A percentile compares a stretch with the other conserved stretches of the same genome.
phyloP scores from a whole-genome alignment of 2,797 vertebrate species.

The Apodemus agrarius region DNA sequence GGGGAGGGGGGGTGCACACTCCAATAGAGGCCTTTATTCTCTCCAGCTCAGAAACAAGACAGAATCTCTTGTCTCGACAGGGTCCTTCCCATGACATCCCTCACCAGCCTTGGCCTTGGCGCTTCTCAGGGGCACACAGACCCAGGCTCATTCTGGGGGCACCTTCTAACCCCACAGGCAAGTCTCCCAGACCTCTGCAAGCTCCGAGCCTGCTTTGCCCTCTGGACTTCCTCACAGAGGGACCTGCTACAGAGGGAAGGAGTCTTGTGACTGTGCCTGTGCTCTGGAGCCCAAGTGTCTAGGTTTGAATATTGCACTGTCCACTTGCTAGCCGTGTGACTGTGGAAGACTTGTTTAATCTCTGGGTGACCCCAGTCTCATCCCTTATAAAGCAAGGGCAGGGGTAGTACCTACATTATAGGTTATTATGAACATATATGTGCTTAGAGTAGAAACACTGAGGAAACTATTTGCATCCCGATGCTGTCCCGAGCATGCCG shows the following conservation, averaged over 20 bases:
- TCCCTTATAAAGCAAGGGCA: not conserved
- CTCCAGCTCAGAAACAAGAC: slow-evolving; percentile 57
- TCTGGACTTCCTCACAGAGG: not conserved
- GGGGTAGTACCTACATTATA: not conserved
- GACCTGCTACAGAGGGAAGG: not conserved
- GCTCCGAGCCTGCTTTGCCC: not conserved
- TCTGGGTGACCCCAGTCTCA: not conserved
- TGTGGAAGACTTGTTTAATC: not conserved
- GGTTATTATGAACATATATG: not conserved
- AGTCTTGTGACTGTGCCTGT: fast-evolving
- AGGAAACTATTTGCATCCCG: not conserved
- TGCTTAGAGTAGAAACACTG: not conserved
- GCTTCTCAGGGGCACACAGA: slow-evolving; percentile 15
- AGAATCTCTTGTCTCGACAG: slow-evolving; percentile 67
- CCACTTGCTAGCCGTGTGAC: not conserved
- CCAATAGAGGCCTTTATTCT: slow-evolving; percentile 70
- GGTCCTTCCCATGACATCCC: slow-evolving; percentile 49
- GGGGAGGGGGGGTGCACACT: not conserved
- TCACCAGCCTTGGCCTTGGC: slow-evolving; percentile 47
- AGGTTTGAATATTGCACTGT: not conserved
- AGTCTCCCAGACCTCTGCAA: not conserved
- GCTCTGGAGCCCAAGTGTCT: not conserved
- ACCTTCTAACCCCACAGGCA: not conserved
- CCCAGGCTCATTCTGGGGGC: not conserved
- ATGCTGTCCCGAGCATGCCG: fast-evolving